Percentiles rank a stretch among this genome's conserved stretches.
Conservation (phyloP, 2,113 vertebrate genomes). For the Climacteris rufus region DNA sequence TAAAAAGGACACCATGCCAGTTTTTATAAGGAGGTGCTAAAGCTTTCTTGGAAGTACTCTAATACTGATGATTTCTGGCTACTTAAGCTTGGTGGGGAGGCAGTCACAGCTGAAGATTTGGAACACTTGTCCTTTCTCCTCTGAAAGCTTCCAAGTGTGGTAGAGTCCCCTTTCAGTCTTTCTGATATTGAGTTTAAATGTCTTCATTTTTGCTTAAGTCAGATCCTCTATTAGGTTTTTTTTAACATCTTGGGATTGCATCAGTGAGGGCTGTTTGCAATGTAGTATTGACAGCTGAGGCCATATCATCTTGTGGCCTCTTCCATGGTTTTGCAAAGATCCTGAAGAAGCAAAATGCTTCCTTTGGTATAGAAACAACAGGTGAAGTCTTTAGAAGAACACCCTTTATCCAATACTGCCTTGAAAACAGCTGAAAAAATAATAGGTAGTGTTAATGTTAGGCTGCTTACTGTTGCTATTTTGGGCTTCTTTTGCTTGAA, state of each 20-base stretch:
- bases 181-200: background rate
- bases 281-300: background rate
- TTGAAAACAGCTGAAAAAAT: background rate
- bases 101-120: background rate
- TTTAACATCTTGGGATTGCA: background rate
- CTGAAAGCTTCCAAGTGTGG: background rate
- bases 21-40: background rate
- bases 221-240: background rate
- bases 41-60: background rate
- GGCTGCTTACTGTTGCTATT: background rate
- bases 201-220: background rate
- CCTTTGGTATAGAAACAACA: background rate
- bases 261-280: background rate
- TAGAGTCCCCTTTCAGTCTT: background rate
- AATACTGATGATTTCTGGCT: background rate
- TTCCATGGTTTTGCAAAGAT: background rate
- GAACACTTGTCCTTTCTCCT: background rate
- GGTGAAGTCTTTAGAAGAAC: background rate
- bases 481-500: background rate
- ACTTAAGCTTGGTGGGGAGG: background rate
- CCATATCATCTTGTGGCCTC: background rate
- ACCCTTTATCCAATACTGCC: background rate
- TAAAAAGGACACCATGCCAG: background rate
- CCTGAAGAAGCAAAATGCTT: background rate
- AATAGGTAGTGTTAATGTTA: background rate